Evolutionary conservation across 1,140 invertebrate species (phyloP).

Genomic region (Pogonus chalceus): DNA sequence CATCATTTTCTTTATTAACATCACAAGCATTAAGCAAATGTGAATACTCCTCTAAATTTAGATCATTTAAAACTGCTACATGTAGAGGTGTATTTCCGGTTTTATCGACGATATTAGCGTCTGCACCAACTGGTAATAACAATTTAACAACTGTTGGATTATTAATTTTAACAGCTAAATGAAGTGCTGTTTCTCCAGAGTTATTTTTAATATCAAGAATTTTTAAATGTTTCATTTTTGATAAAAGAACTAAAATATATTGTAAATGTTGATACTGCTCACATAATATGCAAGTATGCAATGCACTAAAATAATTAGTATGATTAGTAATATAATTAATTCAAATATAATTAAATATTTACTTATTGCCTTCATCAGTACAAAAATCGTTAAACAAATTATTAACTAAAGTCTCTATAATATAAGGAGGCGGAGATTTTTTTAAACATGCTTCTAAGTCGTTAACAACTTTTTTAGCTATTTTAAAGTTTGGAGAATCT

Average conservation of each 20-base stretch:
- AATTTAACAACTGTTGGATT: constrained; percentile 35
- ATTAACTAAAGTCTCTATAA: neutral
- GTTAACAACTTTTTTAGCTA: neutral
- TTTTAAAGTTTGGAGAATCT: constrained; percentile 12
- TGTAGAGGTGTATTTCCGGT: constrained; percentile 42
- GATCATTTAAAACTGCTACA: constrained; percentile 36
- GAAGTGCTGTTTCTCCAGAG: constrained; percentile 37
- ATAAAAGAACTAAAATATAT: constrained; percentile 20
- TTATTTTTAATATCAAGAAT: constrained; percentile 27
- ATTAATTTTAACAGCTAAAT: constrained; percentile 40
- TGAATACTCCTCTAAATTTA: constrained; percentile 15
- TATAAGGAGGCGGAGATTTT: neutral
- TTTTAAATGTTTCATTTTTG: constrained; percentile 26
- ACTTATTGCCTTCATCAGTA: neutral
- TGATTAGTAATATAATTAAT: neutral
- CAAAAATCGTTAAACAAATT: neutral
- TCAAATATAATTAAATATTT: neutral
- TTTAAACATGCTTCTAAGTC: neutral
- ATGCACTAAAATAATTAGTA: constrained; percentile 20
- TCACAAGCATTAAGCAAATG: neutral
- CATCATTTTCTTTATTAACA: constrained; percentile 32
- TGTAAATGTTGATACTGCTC: constrained; percentile 8
- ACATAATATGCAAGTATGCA: constrained; percentile 31
- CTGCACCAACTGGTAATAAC: constrained; percentile 34
- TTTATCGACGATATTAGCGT: constrained; percentile 39